phyloP scores from a whole-genome alignment of 2,113 vertebrate species.

The Pionites leucogaster region DNA sequence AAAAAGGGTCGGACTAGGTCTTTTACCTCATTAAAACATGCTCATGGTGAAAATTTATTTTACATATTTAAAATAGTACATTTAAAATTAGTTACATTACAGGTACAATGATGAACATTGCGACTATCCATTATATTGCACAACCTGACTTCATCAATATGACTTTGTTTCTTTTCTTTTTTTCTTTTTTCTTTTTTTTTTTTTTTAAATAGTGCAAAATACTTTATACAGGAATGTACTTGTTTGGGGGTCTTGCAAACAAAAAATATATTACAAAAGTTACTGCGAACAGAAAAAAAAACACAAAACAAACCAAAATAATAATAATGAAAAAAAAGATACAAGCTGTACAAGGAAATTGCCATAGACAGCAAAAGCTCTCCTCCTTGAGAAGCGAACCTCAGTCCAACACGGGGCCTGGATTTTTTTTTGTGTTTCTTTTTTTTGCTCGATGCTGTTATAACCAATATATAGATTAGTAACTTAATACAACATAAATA shows the following conservation, averaged over 20 bases:
- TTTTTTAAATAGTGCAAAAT: conserved; percentile 99
- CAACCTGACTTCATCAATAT: conserved; percentile 92
- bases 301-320: conserved; percentile 26
- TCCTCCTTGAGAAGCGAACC: conserved; percentile 84
- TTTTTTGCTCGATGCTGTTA: conserved; percentile 73
- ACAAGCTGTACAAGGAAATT: conserved; percentile 89
- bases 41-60: conserved; percentile 96
- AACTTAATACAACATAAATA: conserved; percentile 81
- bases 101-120: conserved; percentile 92
- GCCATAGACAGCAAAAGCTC: conserved; percentile 90
- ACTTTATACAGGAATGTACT: conserved; percentile 97
- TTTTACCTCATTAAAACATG: conserved; percentile 88
- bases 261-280: conserved; percentile 89
- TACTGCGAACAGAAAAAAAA: conserved; percentile 64
- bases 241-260: conserved; percentile 80
- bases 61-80: conserved; percentile 99
- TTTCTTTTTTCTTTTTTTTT: conserved; percentile 49
- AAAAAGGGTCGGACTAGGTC: conserved; percentile 70
- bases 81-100: conserved; percentile 95
- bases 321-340: conserved; percentile 66
- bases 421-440: conserved; percentile 12
- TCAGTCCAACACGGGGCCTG: conserved; percentile 78
- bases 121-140: conserved; percentile 92
- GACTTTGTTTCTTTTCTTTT: conserved; percentile 64
- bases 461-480: conserved; percentile 83